Base-by-base conservation (phyloP, 2,888 invertebrate species). In the Ypsolopha scabrella region DNA sequence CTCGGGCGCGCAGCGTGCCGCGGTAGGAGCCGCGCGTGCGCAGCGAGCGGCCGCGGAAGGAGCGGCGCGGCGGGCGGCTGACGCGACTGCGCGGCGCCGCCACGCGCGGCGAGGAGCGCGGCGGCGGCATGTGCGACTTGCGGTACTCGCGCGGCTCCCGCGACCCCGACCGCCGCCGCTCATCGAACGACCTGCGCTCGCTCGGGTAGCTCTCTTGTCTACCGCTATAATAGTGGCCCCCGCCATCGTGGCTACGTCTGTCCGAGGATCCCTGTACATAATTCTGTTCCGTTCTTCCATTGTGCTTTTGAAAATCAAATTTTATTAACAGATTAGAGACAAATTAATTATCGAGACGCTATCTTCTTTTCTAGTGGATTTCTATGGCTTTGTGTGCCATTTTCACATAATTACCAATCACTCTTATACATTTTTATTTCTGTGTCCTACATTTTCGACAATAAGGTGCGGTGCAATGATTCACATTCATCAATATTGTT, bases 191-290 rank as follows among this genome's bases (percentile, higher is more conserved):
- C 63, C 87, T 72, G 62, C 87, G 72, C 66, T 86, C 87, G 68
- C 80, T 67, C 67, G 74, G 66, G 70, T 88, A 87, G 72, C 80
- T 79, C 55, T 89, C 89, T 79, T 89, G 89, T 64, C 89, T 87
- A 69, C 87, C 72, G 70, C 81, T 71, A 70, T 86, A 83, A 73
- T 87, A 87, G 74, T 88, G 87, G 60, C 87, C 81, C 68, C 86
- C 83, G 68, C 83, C 86, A 64, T 87, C 88, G 80, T 87, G 85
- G 76, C 87, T 87, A 75, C 87, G 82, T 85, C 87, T 87, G 76
- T 83, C 86, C 72, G 85, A 79, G 50, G 83, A 80, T 62, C 86
- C 87, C 87, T 87, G 87, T 80, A 86, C 80, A 87, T 67, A 85
- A 83, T 68, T 81, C 80, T 75, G 65, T 78, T 72, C 73, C 67